These are phyloP conservation scores for Heloderma charlesbogerti DNA, from an alignment of 2,113 vertebrate genomes.

Conservation along the genomic window DNA sequence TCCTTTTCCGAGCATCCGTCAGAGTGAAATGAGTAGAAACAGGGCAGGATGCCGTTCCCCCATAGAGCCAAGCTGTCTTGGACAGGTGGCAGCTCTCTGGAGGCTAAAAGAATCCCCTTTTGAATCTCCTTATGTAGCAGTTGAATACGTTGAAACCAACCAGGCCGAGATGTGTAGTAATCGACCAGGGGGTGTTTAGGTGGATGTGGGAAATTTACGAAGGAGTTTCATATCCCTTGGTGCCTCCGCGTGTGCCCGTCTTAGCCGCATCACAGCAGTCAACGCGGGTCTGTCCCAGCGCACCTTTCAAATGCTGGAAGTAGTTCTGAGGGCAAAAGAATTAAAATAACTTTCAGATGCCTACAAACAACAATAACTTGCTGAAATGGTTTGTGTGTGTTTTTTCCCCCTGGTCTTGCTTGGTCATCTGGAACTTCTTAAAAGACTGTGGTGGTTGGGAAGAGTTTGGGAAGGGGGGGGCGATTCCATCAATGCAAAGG, in stretches of 20 bases:
- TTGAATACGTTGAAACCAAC: not conserved
- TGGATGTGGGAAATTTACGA: not conserved
- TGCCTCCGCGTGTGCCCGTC: accelerated
- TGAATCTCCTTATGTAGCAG: not conserved
- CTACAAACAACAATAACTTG: conserved; percentile 63
- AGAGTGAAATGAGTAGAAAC: not conserved
- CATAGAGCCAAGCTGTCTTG: accelerated
- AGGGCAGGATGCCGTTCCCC: not conserved
- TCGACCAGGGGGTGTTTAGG: not conserved
- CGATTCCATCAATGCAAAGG: conserved; percentile 56
- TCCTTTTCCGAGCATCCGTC: not conserved
- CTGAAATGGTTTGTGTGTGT: conserved; percentile 55
- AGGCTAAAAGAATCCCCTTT: accelerated
- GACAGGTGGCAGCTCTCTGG: not conserved
- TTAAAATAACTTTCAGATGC: conserved; percentile 69
- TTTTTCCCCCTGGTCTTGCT: conserved; percentile 13
- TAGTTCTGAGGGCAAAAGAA: not conserved
- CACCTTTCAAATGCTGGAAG: conserved; percentile 31
- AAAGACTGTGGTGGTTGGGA: conserved; percentile 23
- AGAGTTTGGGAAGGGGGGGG: conserved; percentile 11
- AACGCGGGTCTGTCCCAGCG: not conserved
- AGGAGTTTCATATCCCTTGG: not conserved
- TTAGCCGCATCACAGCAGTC: not conserved
- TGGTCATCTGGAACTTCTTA: conserved; percentile 74
- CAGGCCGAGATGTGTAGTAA: not conserved